Base-by-base conservation (phyloP, 2,797 vertebrate species). In the Antrozous pallidus region DNA sequence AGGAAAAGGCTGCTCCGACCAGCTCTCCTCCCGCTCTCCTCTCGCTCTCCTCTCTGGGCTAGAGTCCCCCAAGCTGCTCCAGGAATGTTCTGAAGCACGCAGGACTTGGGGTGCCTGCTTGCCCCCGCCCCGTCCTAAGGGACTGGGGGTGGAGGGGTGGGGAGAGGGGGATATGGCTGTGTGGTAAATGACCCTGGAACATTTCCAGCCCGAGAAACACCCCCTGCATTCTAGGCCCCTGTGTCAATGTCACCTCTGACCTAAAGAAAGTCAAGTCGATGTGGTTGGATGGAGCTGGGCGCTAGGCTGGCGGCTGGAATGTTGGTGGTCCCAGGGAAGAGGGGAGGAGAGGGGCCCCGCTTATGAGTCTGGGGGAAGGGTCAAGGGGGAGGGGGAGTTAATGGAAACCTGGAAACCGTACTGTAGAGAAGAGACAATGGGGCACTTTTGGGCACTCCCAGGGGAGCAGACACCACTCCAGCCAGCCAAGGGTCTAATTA, bases 101-200 rank as follows among this genome's bases (percentile, higher is more conserved):
- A 80, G 80, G 63, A 87, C 36, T 84, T 61, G 47, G 84, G 74
- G 78, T 1, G 36, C 61, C 89, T n/a, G 33, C 49, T 45, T 28
- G 17, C 10, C 26, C 12, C 51, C 26, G 6, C 73, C 31, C 58
- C 42, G 69, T 58, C 6, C 31, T 33, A 54, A 61, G 56, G 31
- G 61, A 31, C 5, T 31, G 12, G 61, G 31, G 28, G 56, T 10
- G 56, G 61, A 17, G 61, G 17, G 0, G 31, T 12, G 61, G 51
- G 42, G 8, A 31, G 38, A 28, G 42, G 42, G 58, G 26, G 42
- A 17, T 28, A 24, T 54, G 47, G 31, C 45, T 75, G 8, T 40
- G 63, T 71, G 51, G 85, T 80, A 82, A 94, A 67, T 56, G 75
- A 92, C 42, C 56, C 73, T 47, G 33, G 82, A 94, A 88, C 74